Base-by-base conservation (phyloP, 2,113 vertebrate species). In the Saguinus imperator region DNA sequence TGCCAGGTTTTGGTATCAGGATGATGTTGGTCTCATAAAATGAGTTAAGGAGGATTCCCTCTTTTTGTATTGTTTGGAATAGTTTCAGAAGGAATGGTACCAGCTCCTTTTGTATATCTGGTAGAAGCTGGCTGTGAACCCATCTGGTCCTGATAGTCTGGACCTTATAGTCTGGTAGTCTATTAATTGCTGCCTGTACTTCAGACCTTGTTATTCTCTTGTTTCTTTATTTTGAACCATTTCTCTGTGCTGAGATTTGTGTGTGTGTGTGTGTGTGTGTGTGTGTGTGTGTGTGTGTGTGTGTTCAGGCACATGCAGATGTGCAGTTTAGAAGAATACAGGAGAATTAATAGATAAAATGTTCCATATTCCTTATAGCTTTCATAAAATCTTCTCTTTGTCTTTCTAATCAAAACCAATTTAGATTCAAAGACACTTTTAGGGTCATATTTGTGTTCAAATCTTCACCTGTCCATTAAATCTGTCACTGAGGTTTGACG, bases 391-490 rank as follows among this genome's bases (percentile, higher is more conserved):
- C 1, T 0, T 73, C 48, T 8, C 2, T 73, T 73, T 87, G 25
- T n/a, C 2, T 68, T 93, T 93, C 57, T n/a, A 64, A 23, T 91
- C 27, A 94, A 64, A 90, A 1, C 14, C 17, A 86, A 68, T 93
- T 35, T 48, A 17, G 16, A n/a, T 50, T 55, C 52, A 77, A 52
- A 86, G 29, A 89, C 4, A 76, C 55, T 66, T 86, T 16, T 3
- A 45, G 1, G 8, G 10, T 55, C 29, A 68, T 0, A 45, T 57
- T 87, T 94, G 61, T 37, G 32, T 6, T 87, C 6, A 72, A 32
- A 81, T 12, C 3, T 79, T 89, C n/a, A 68, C 6, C 40, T 75
- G 25, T 94, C 75, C 9, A n/a, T 25, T 68, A 52, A 84, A 66
- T 25, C 12, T 84, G 37, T 27, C 70, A 37, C 43, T 23, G 52